Base-by-base conservation (phyloP, 2,888 invertebrate genomes). In the Hipparchia sbordonii region DNA sequence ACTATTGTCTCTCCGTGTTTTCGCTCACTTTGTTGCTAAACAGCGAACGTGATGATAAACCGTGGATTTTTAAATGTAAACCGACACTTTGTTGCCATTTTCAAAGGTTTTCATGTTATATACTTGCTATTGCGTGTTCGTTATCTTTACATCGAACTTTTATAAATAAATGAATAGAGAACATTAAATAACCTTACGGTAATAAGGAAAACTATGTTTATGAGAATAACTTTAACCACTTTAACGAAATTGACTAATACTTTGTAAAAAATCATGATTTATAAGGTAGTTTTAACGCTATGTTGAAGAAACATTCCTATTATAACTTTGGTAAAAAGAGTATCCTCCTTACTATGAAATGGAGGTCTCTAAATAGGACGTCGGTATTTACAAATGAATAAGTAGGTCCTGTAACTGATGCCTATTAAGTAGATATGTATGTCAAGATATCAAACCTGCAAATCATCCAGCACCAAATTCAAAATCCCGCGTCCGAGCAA, bases 401-500 rank as follows among this genome's bases (percentile, higher is more conserved):
- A 23, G 23, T 23, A 23, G 23, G 23, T 23, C 23, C 23, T 23
- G 23, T 23, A 23, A 23, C 23, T 23, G 1, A 23, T 23, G 23
- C 23, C 39, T 39, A 39, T 2, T 39, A 2, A 39, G 4, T 48
- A 48, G 48, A 5, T 48, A 48, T 46, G 6, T 48, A 8, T 5
- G 7, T 54, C 8, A n/a, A 3, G 52, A 10, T n/a, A 12, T 54
- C 52, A 54, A 54, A 54, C 52, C 93, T 92, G 83, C 70, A 94
- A 78, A 72, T 91, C 88, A 51, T 89, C 86, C 70, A 87, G 74
- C 39, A 91, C 80, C 68, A 91, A 77, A 72, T 86, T 79, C 65
- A 95, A 82, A 48, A 95, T 76, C 10, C 94, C 95, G 23, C 89
- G 87, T 8, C 94, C 94, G 10, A 94, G 83, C 33, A 94, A 80